phyloP scores from a whole-genome alignment of 2,888 invertebrate genomes.

The Diplolepis rosae region DNA sequence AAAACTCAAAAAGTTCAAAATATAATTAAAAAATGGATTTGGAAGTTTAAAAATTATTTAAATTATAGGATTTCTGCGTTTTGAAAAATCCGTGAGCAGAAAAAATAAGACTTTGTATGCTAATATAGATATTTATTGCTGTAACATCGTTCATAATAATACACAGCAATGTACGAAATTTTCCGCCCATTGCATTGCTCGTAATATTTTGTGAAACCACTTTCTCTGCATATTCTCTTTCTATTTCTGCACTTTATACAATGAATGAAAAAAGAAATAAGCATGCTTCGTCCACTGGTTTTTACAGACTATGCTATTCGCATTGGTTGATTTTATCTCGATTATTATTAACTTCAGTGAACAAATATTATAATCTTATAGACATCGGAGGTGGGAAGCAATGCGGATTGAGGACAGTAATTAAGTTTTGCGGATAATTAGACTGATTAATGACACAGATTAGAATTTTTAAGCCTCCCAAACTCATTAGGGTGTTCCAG shows the following conservation, averaged over 20 bases:
- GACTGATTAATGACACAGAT: conserved; percentile 12
- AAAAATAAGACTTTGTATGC: conserved; percentile 65
- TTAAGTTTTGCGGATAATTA: conserved; percentile 29
- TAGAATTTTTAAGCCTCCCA: conserved; percentile 58
- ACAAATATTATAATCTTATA: conserved; percentile 37
- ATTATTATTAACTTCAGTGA: conserved; percentile 9
- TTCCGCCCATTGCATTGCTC: conserved; percentile 61
- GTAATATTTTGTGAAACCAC: conserved; percentile 44
- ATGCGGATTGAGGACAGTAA: conserved; percentile 46
- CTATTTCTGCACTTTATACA: conserved; percentile 26
- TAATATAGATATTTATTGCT: conserved; percentile 73
- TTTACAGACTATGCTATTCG: conserved; percentile 28
- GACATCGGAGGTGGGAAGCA: conserved; percentile 55
- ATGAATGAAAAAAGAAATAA: conserved; percentile 34
- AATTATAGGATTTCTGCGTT: conserved; percentile 68
- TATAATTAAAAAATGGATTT: neutral
- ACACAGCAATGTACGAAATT: conserved; percentile 64
- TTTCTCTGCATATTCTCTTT: conserved; percentile 26
- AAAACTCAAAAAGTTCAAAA: neutral
- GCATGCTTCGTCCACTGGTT: conserved; percentile 42
- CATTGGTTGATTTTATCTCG: conserved; percentile 5
- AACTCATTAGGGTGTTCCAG: conserved; percentile 73
- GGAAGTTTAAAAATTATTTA: too few species aligned
- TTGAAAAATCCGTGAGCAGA: conserved; percentile 55
- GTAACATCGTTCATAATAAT: conserved; percentile 68